Evolutionary conservation across 53 echinoderm and acorn worm species (phyloP), one percentile per base, ranked within the genome.

Genomic region (Astropecten irregularis): DNA sequence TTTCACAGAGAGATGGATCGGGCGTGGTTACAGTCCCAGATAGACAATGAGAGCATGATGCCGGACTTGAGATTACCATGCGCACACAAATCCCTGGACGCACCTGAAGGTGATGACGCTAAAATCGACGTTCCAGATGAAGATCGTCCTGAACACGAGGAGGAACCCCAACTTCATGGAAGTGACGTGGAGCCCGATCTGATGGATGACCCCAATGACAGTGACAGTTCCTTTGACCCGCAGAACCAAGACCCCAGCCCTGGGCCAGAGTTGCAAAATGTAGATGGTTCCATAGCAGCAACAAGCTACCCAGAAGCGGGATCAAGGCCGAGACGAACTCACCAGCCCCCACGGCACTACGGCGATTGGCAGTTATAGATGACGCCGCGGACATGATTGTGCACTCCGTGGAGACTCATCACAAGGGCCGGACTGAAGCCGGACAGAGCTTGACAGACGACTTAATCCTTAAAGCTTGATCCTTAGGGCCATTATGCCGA

Each of bases 311-410:
- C n/a, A n/a, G n/a, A n/a, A n/a, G n/a, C n/a, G n/a, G n/a, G n/a
- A n/a, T n/a, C n/a, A n/a, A n/a, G n/a, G n/a, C n/a, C n/a, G n/a
- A n/a, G n/a, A n/a, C 28, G 61, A 15, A 10, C 30, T 13, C 61
- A 33, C 8, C 32, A 18, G 32, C 32, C 61, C 31, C 61, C 61
- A 33, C 31, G 32, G 13, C 61, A 33, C 0, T 61, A 30, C 20
- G 61, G 61, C 28, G 61, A 61, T 14, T 61, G 61, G 61, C 32
- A 30, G 27, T 57, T 57, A 23, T 57, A 57, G 57, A n/a, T n/a
- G n/a, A n/a, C n/a, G n/a, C n/a, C n/a, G n/a, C n/a, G n/a, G n/a
- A n/a, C n/a, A n/a, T n/a, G n/a, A n/a, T n/a, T n/a, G n/a, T n/a
- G n/a, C n/a, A n/a, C n/a, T n/a, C n/a, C n/a, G n/a, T n/a, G n/a